Conservation (phyloP, 2,888 invertebrate genomes). For the Axea sp. region DNA sequence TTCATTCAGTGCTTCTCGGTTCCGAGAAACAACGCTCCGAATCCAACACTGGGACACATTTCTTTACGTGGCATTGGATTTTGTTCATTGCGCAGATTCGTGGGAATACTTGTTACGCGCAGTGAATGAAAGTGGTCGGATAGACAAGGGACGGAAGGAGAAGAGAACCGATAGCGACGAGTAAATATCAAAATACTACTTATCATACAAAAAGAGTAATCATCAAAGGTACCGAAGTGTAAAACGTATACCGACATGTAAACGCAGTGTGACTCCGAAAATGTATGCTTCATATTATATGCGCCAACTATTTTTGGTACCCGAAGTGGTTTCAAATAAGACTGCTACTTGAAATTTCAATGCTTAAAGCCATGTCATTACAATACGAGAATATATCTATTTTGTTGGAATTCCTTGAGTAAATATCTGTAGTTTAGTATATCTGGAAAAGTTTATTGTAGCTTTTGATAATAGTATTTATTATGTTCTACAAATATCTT, state of each 20-base stretch:
- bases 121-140: conserved; percentile 13
- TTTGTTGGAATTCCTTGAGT: conserved; percentile 6
- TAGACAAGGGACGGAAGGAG: neutral
- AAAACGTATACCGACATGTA: neutral
- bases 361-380: neutral
- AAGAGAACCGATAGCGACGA: neutral
- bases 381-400: conserved; percentile 6
- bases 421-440: neutral
- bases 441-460: too few species aligned
- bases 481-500: too few species aligned
- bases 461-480: too few species aligned
- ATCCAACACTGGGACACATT: conserved; percentile 6
- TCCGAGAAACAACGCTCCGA: conserved; percentile 6
- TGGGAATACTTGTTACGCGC: conserved; percentile 20
- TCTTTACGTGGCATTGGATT: conserved; percentile 9
- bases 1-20: conserved; percentile 13
- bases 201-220: conserved; percentile 11
- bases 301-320: conserved; percentile 12
- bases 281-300: conserved; percentile 7
- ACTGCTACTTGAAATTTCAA: too few species aligned
- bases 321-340: neutral
- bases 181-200: conserved; percentile 24
- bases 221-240: conserved; percentile 22
- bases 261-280: neutral
- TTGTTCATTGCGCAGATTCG: conserved; percentile 15